Conservation (phyloP, 2,797 vertebrate species). For the Mus minutoides region DNA sequence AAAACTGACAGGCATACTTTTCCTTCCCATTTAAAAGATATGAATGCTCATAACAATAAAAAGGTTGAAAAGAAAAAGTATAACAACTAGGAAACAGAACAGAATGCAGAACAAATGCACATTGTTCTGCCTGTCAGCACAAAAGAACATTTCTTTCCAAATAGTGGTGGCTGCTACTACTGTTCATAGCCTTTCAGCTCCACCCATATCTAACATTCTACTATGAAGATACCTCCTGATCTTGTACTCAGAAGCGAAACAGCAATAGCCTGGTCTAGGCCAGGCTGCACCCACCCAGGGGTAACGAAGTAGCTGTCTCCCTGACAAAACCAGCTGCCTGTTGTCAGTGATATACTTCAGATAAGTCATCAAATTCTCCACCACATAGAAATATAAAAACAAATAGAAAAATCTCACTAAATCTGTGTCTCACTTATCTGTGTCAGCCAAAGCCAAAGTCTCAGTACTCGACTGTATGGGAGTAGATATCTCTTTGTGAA, state of each 20-base stretch:
- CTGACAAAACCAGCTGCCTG: neutral
- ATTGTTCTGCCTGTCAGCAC: neutral
- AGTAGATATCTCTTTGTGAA: neutral
- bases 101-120: neutral
- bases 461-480: neutral
- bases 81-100: neutral
- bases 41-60: neutral
- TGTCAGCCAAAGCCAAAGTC: neutral
- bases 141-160: neutral
- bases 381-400: neutral
- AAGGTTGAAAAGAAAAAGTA: neutral
- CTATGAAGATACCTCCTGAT: neutral
- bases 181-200: neutral
- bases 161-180: neutral
- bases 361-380: neutral
- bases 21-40: neutral
- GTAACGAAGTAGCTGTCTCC: neutral
- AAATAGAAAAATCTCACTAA: slow-evolving; percentile 1
- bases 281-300: neutral
- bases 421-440: neutral
- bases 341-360: neutral
- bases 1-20: neutral
- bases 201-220: neutral
- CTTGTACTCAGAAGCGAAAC: neutral
- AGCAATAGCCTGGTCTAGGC: neutral